A percentile compares a stretch with the other conserved stretches of the same genome.
These are phyloP conservation scores for Enteromius unitaeniatus DNA, from an alignment of 2,797 vertebrate genomes.

Conservation along the genomic window DNA sequence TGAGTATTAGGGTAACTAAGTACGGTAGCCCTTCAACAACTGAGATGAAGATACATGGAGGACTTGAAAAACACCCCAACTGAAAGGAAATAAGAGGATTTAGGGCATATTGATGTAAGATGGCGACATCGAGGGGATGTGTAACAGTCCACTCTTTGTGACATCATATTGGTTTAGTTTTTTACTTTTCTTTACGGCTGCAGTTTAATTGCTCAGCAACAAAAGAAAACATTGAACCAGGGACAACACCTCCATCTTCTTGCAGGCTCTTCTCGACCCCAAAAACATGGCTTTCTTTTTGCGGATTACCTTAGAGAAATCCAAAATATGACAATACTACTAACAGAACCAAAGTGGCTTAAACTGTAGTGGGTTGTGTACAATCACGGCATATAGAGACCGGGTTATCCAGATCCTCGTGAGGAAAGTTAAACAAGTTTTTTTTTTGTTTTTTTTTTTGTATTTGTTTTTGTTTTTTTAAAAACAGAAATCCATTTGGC, in stretches of 20 bases:
- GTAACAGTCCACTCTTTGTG: conserved; percentile 61
- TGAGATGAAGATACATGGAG: conserved; percentile 66
- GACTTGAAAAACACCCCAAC: conserved; percentile 49
- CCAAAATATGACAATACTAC: conserved; percentile 21
- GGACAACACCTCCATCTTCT: conserved; percentile 5
- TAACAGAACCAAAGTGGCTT: conserved; percentile 76
- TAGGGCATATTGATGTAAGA: conserved; percentile 44
- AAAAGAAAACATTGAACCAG: conserved; percentile 5
- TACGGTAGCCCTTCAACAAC: conserved; percentile 76
- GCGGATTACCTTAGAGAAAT: conserved; percentile 28
- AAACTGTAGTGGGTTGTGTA: conserved; percentile 77
- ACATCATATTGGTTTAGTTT: conserved; percentile 32
- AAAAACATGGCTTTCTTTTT: not conserved
- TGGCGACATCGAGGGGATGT: conserved; percentile 19
- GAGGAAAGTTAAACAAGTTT: conserved; percentile 67
- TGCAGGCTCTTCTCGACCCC: not conserved
- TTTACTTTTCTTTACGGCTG: not conserved
- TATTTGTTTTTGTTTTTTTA: conserved; percentile 41
- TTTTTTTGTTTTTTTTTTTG: conserved; percentile 60
- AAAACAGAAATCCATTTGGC: conserved; percentile 70
- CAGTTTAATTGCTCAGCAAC: not conserved
- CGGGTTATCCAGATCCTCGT: conserved; percentile 67
- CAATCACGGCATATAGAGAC: conserved; percentile 70
- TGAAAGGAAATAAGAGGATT: conserved; percentile 60
- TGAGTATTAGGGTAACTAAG: conserved; percentile 69